Conservation (phyloP, 2,113 vertebrate species). For the Paracanthobrama guichenoti region DNA sequence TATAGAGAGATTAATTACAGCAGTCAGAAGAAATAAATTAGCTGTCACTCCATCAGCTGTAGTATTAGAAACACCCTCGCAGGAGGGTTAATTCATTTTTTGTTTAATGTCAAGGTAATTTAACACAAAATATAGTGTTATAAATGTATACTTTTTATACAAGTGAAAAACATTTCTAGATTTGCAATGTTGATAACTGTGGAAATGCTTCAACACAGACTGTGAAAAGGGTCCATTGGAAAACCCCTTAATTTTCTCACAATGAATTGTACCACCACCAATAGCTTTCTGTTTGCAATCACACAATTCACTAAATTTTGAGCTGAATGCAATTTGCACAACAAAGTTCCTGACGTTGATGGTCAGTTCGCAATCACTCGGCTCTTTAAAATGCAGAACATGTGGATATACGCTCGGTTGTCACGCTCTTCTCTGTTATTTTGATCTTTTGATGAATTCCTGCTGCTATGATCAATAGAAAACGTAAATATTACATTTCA, state of each 20-base stretch:
- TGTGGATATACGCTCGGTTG: not conserved
- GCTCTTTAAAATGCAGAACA: not conserved
- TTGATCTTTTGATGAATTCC: not conserved
- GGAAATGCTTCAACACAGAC: no score
- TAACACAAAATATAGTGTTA: no score
- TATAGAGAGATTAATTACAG: no score
- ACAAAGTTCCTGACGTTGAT: not conserved
- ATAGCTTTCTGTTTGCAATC: not conserved
- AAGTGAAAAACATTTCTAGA: no score
- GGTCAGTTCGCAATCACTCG: not conserved
- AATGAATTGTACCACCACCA: not conserved
- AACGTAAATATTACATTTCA: constrained; percentile 1
- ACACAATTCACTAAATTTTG: not conserved
- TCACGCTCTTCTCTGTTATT: not conserved
- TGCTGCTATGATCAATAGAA: not conserved
- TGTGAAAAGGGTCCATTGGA: not conserved
- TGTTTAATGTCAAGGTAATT: no score
- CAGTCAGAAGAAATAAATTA: no score
- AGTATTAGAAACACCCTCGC: no score
- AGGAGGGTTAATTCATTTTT: no score
- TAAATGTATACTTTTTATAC: no score
- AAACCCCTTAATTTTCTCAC: not conserved
- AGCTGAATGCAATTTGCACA: not conserved
- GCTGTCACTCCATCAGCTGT: no score
- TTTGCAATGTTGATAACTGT: no score